Evolutionary conservation across 2,888 invertebrate genomes (phyloP), one percentile per base, ranked within the genome.

Genomic region (Trypoxylon attenuatum): DNA sequence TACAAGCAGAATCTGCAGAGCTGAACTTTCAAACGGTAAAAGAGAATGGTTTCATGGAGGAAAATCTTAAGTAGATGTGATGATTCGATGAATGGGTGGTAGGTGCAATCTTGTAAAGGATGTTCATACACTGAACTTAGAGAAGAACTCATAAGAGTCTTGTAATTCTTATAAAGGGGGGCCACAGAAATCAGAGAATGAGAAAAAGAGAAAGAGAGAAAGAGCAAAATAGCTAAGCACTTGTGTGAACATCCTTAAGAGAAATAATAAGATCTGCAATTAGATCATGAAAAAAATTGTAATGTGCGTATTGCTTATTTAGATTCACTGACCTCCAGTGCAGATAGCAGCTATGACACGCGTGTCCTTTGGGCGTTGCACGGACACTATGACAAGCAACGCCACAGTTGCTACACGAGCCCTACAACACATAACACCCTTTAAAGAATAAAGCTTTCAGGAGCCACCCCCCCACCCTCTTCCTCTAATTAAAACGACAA

Each of bases 321-420:
- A 73, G 76, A 67, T 82, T 79, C 87, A 89, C 89, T 89, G 92
- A 93, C 94, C 94, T 94, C 93, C 94, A 95, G 88, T 94, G 94
- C 87, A 93, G 92, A 89, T 92, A 93, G 89, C 95, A 96, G 88
- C 94, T 93, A 87, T 91, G 91, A 89, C 95, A 96, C 88, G 95
- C 90, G 84, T 91, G 89, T 86, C 94, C 94, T 88, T 93, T 93
- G 78, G 93, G 90, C 76, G 94, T 93, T 82, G 91, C 90, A 88
- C 93, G 92, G 78, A 93, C 89, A 85, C 92, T 90, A 85, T 92
- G 91, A 87, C 94, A 93, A 86, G 90, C 90, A 84, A 94, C 92
- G 84, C 93, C 93, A 90, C 95, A 95, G 87, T 91, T 91, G 76
- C 88, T 88, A 87, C 91, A 91, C 68, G 87, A 86, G 76, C 87